Base-by-base conservation (phyloP, 2,888 invertebrate genomes). In the Drosophila borborema region DNA sequence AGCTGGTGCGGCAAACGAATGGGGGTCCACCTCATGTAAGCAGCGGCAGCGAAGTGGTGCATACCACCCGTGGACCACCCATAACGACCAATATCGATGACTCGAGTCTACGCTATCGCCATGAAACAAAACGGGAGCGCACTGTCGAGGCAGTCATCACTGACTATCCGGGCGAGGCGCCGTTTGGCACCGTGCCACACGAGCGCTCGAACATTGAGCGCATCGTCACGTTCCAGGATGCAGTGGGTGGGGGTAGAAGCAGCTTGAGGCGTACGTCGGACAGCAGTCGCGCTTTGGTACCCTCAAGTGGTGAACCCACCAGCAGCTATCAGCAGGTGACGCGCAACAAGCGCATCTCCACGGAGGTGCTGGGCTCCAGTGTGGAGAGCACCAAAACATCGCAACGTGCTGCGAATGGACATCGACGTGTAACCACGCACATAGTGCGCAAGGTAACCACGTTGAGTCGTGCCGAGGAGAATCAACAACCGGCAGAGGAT, bases 391-490 rank as follows among this genome's bases (percentile, higher is more conserved):
- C 96, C 75, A 96, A 97, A 94, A 96, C 97, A 90, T 96, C 96
- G 92, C 95, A 96, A 93, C 95, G 95, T 91, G 96, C 96, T 69
- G 96, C 96, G 79, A 96, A 95, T 91, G 97, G 97, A 45, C 96
- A 96, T 91, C 95, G 97, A 73, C 95, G 97, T 81, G 97, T 98
- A 80, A 98, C 97, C 34, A 97, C 97, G 49, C 95, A 97, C 91
- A 97, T 98, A 76, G 96, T 98, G 60, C 95, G 97, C 74, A 98
- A 97, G 93, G 97, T 98, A 85, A 98, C 98, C 41, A 98, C 98
- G 3, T 92, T 98, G 81, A 97, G 97, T 74, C 95, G 97, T 18
- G 98, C 97, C 46, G 97, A 98, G 92, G 97, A 98, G 92, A 95
- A 96, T 84, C 95, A 95, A 74, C 86, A 86, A 49, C 88, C 90